These are phyloP conservation scores for Watsonalla binaria DNA, from an alignment of 2,888 invertebrate species.

Conservation along the genomic window DNA sequence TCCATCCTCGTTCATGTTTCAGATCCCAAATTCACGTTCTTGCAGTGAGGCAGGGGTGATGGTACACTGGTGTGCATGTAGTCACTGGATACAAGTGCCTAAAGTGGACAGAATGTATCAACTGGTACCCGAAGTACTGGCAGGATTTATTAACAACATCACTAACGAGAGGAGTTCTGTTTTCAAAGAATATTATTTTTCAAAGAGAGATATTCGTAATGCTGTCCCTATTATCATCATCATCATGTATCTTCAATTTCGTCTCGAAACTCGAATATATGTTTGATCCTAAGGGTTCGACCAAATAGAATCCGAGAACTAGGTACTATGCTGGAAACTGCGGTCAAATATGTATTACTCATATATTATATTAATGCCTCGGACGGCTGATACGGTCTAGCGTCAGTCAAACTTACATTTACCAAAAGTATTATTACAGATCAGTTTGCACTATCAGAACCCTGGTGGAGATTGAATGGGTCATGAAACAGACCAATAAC, in stretches of 20 bases:
- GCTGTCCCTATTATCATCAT: no score
- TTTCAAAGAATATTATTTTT: no score
- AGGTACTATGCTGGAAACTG: no score
- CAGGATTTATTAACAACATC: slow-evolving; percentile 21
- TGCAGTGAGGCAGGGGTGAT: slow-evolving; percentile 17
- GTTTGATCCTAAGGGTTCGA: no score
- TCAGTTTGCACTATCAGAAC: slow-evolving; percentile 16
- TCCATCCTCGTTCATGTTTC: not conserved
- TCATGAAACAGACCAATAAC: slow-evolving; percentile 14
- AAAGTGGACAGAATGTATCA: slow-evolving; percentile 11
- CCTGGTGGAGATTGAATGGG: slow-evolving; percentile 21
- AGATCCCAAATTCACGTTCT: slow-evolving; percentile 28
- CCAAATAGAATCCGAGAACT: no score
- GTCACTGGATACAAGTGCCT: slow-evolving; percentile 21
- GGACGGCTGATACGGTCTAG: no score
- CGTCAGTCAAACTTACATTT: no score
- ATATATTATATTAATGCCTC: no score
- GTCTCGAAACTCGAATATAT: no score
- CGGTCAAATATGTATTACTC: no score
- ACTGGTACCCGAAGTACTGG: slow-evolving; percentile 11
- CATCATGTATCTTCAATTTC: not conserved
- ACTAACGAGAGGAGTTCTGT: slow-evolving; percentile 20
- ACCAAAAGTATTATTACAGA: not conserved
- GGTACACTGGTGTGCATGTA: slow-evolving; percentile 36
- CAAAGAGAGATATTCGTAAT: not conserved